These are phyloP conservation scores for Oopsacas minuta DNA, from an alignment of 37 sponge, comb jelly and placozoan species.

Conservation along the genomic window DNA sequence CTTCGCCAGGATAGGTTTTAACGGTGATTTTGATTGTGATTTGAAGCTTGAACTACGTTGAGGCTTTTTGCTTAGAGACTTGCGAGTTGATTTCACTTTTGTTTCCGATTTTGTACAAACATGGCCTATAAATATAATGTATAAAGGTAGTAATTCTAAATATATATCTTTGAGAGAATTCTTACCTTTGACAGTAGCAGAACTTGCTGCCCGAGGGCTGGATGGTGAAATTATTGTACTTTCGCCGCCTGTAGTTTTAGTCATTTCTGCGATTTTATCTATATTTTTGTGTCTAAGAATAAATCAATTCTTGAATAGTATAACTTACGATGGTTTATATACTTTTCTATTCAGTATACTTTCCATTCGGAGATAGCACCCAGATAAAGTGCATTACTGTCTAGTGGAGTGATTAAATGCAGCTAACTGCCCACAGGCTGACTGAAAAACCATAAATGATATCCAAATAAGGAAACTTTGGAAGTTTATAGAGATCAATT, in stretches of 20 bases:
- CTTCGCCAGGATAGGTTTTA: background rate
- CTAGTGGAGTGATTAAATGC: background rate
- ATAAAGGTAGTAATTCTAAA: background rate
- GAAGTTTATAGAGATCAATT: too few species aligned
- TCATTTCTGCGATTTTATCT: background rate
- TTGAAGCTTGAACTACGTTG: conserved; percentile 9
- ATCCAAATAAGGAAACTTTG: background rate
- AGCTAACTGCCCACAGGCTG: too few species aligned
- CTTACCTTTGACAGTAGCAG: background rate
- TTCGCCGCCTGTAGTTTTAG: conserved; percentile 2
- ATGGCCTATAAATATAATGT: background rate
- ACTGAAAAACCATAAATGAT: background rate
- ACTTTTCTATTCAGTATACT: too few species aligned
- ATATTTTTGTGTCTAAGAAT: background rate
- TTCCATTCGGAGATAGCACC: background rate
- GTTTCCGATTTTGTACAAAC: background rate
- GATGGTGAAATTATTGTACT: background rate
- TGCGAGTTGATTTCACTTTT: conserved; percentile 10
- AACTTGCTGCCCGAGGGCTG: background rate
- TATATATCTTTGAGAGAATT: background rate
- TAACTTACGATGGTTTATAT: too few species aligned
- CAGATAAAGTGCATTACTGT: background rate
- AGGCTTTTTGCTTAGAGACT: background rate
- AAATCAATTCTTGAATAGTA: background rate
- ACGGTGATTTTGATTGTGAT: background rate